These are phyloP conservation scores for Anorthoa munda DNA, from an alignment of 2,888 invertebrate genomes.

Conservation along the genomic window DNA sequence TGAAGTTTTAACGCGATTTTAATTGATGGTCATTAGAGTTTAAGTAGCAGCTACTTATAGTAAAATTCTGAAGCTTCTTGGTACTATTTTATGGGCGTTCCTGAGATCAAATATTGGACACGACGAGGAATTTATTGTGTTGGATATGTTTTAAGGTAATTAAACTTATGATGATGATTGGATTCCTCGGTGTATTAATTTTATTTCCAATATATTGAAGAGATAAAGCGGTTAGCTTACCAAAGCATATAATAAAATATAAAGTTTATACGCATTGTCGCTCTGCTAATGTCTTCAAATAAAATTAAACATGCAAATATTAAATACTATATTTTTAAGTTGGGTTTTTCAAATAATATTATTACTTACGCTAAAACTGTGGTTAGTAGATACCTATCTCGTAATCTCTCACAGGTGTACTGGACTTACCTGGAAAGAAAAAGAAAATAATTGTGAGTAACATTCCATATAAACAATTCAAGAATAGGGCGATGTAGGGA, in stretches of 20 bases:
- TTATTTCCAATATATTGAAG: constrained; percentile 24
- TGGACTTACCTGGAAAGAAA: constrained; percentile 53
- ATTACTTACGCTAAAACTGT: neutral
- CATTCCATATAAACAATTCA: neutral
- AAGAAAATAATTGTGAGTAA: neutral
- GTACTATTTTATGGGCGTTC: constrained; percentile 49
- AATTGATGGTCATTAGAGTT: constrained; percentile 72
- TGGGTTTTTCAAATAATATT: neutral
- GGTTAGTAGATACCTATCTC: no score
- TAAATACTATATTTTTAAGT: neutral
- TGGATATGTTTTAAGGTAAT: constrained; percentile 33
- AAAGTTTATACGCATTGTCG: neutral
- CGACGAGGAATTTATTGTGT: constrained; percentile 32
- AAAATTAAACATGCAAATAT: constrained; percentile 16
- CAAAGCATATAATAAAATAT: constrained; percentile 9
- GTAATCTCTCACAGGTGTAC: neutral
- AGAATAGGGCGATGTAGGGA: neutral
- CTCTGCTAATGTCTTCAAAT: constrained; percentile 18
- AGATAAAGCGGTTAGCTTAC: constrained; percentile 10
- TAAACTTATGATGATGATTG: constrained; percentile 28
- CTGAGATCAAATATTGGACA: constrained; percentile 49
- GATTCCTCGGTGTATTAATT: constrained; percentile 9
- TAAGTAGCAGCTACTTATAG: constrained; percentile 64
- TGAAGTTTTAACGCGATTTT: constrained; percentile 75
- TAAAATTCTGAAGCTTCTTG: constrained; percentile 45